These are phyloP conservation scores for Pocillopora verrucosa DNA, from an alignment of 64 coral and sea anemone species.

Conservation along the genomic window DNA sequence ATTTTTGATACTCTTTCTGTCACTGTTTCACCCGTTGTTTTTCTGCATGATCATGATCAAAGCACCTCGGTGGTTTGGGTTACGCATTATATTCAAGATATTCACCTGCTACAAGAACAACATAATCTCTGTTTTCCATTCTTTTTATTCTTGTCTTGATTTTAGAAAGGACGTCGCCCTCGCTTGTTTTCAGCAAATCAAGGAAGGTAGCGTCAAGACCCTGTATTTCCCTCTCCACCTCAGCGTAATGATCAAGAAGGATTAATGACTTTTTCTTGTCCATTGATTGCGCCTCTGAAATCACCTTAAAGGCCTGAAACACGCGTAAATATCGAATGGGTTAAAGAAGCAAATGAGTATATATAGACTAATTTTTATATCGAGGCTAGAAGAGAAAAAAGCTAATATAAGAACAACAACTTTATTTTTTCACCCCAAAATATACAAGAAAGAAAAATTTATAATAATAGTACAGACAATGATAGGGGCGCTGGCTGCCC, in stretches of 20 bases:
- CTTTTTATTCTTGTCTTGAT: conserved; percentile 11
- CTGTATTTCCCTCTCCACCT: background rate
- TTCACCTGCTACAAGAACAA: conserved; percentile 8
- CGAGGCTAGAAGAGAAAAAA: too few relatives aligned
- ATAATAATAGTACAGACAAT: too few relatives aligned
- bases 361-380: too few relatives aligned
- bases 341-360: background rate
- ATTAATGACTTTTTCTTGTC: background rate
- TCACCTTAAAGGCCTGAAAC: conserved; percentile 7
- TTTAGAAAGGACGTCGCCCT: background rate
- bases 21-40: too few relatives aligned
- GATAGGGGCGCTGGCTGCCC: too few relatives aligned
- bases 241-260: background rate
- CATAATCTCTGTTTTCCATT: conserved; percentile 3
- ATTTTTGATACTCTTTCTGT: too few relatives aligned
- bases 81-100: background rate
- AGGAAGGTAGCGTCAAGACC: background rate
- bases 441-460: too few relatives aligned
- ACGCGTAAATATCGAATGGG: background rate
- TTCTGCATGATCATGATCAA: too few relatives aligned
- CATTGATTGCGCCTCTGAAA: conserved; percentile 17
- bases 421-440: too few relatives aligned
- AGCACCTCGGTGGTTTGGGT: too few relatives aligned
- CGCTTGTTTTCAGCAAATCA: conserved; percentile 2
- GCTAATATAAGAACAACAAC: too few relatives aligned